A percentile compares a stretch with the other conserved stretches of the same genome.
Evolutionary conservation across 2,797 vertebrate genomes (phyloP).

Genomic region (Pelodytes ibericus): DNA sequence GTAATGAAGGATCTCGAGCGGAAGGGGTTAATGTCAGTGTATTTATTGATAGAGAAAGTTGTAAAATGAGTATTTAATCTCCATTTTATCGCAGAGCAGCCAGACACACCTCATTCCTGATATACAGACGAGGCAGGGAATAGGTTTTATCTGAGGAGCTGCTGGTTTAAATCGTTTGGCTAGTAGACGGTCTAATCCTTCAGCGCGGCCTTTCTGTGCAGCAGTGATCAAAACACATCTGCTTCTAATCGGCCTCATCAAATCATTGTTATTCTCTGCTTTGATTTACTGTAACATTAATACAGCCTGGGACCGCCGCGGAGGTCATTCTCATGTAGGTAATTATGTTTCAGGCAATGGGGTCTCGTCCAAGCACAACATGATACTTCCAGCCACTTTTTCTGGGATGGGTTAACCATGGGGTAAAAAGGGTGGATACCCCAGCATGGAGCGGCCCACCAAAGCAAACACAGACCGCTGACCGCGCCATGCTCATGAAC

Average conservation of each 20-base stretch:
- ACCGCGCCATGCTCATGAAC: too few relatives aligned
- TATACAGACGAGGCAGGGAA: too few relatives aligned
- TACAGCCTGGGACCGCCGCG: too few relatives aligned
- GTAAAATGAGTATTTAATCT: too few relatives aligned
- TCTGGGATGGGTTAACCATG: background rate
- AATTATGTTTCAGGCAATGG: background rate
- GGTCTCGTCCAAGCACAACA: too few relatives aligned
- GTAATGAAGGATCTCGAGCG: too few relatives aligned
- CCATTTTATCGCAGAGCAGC: too few relatives aligned
- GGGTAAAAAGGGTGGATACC: background rate
- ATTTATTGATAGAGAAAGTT: too few relatives aligned
- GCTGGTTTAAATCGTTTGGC: slow-evolving; percentile 20
- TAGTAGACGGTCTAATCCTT: background rate
- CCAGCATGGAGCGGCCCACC: background rate
- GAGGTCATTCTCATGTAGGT: slow-evolving; percentile 21
- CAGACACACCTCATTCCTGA: too few relatives aligned
- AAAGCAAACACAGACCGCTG: background rate
- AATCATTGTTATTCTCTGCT: background rate
- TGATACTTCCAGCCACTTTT: too few relatives aligned
- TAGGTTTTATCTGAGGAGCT: background rate
- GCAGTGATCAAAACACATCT: slow-evolving; percentile 34
- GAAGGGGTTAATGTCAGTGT: too few relatives aligned
- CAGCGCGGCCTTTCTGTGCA: background rate
- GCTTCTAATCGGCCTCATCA: slow-evolving; percentile 7
- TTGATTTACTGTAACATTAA: slow-evolving; percentile 26